phyloP scores from a whole-genome alignment of 2,888 invertebrate genomes.

The Cryptophagus acutangulus region DNA sequence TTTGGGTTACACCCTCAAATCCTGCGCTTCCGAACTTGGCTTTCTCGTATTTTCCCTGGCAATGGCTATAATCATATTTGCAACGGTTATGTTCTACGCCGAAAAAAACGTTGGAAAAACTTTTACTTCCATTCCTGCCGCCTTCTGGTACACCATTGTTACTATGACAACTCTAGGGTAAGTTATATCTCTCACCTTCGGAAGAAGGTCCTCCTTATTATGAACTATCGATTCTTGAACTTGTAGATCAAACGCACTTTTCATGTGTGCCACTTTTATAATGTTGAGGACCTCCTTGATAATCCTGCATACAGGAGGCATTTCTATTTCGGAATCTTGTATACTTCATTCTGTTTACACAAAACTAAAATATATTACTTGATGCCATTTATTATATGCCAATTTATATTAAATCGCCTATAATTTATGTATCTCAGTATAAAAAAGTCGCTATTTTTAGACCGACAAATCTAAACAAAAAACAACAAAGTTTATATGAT shows the following conservation, averaged over 20 bases:
- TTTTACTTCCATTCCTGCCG: slow-evolving; percentile 98
- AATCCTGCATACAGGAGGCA: too few relatives aligned
- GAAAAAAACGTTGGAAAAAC: slow-evolving; percentile 98
- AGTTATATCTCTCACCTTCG: too few relatives aligned
- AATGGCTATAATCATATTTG: slow-evolving; percentile 99
- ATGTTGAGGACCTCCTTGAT: too few relatives aligned
- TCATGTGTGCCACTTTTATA: too few relatives aligned
- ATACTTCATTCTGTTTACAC: neutral
- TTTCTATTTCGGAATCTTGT: too few relatives aligned
- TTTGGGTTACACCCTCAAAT: slow-evolving; percentile 97
- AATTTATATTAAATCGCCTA: neutral
- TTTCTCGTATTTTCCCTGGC: slow-evolving; percentile 98
- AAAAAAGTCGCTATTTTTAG: slow-evolving; percentile 3
- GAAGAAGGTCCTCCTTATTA: too few relatives aligned
- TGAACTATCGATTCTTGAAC: too few relatives aligned
- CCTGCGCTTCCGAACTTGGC: slow-evolving; percentile 97
- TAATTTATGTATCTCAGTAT: too few relatives aligned
- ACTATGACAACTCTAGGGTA: slow-evolving; percentile 99
- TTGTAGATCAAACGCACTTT: too few relatives aligned
- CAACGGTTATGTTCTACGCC: slow-evolving; percentile 99
- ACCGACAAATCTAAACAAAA: slow-evolving; percentile 11
- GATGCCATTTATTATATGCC: neutral
- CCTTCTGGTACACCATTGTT: slow-evolving; percentile 99
- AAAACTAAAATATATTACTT: neutral
- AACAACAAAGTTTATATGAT: slow-evolving; percentile 12